Evolutionary conservation across 2,797 vertebrate genomes (phyloP).

Genomic region (Pelobates cultripes): DNA sequence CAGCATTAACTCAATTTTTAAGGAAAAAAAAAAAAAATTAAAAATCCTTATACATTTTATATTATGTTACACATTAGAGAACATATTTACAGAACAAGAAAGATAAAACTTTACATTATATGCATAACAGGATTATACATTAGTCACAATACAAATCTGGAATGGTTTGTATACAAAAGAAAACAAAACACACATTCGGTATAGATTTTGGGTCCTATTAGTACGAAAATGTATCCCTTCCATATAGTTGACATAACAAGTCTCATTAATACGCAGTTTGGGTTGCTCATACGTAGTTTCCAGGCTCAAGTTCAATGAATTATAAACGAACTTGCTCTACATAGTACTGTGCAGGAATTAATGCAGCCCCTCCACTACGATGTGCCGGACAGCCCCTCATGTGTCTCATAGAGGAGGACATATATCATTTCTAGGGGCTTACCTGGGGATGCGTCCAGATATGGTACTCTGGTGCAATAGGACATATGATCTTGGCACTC

Average conservation of each 20-base stretch:
- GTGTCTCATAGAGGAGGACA: too few relatives aligned
- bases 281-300: neutral
- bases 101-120: constrained; percentile 71
- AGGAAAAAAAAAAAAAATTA: constrained; percentile 58
- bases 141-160: constrained; percentile 55
- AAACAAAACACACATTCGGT: constrained; percentile 9
- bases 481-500: too few relatives aligned
- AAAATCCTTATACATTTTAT: constrained; percentile 79
- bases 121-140: constrained; percentile 65
- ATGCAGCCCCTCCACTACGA: too few relatives aligned
- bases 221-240: neutral
- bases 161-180: constrained; percentile 54
- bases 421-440: too few relatives aligned
- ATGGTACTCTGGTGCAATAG: too few relatives aligned
- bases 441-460: too few relatives aligned
- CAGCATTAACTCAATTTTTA: constrained; percentile 35
- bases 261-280: neutral
- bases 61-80: constrained; percentile 89
- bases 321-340: neutral
- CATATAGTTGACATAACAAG: neutral
- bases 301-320: too few relatives aligned
- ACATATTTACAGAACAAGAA: constrained; percentile 81
- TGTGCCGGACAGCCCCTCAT: too few relatives aligned
- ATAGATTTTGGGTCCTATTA: constrained; percentile 13
- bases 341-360: too few relatives aligned